Conservation (phyloP, 2,888 invertebrate genomes). For the Latrodectus elegans region DNA sequence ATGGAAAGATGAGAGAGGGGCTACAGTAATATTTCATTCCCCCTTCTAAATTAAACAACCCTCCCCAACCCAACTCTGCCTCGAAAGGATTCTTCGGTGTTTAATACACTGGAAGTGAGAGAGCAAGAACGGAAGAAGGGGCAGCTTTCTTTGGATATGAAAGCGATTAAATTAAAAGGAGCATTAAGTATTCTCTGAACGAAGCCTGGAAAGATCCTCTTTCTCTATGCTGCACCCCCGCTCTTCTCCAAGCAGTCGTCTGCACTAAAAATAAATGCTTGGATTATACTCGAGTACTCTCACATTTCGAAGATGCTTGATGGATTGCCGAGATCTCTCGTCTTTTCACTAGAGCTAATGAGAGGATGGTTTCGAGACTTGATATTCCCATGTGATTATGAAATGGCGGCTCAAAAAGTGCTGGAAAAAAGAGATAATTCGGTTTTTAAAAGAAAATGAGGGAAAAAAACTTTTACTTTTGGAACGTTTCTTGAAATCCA, state of each 20-base stretch:
- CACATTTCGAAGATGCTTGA: background rate
- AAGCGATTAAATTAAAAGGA: constrained; percentile 53
- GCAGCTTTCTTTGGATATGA: constrained; percentile 23
- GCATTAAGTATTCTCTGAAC: constrained; percentile 24
- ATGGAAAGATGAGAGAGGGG: constrained; percentile 10
- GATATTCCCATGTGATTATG: background rate
- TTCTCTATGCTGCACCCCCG: background rate
- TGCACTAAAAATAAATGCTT: background rate
- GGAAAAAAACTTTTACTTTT: too few species aligned
- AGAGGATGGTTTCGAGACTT: background rate
- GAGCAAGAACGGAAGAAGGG: background rate
- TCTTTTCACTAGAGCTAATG: background rate
- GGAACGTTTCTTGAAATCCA: too few species aligned
- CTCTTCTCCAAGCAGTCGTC: too few species aligned
- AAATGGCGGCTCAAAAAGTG: background rate
- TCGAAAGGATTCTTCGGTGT: background rate
- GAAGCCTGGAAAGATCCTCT: background rate
- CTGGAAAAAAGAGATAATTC: background rate
- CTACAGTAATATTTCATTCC: constrained; percentile 16
- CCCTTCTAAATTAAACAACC: background rate
- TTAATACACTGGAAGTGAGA: background rate
- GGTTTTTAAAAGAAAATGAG: background rate
- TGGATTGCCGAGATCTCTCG: background rate
- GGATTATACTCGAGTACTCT: background rate
- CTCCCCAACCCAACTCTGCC: background rate